Evolutionary conservation across 1,140 invertebrate genomes (phyloP).

Genomic region (Formica selysi): DNA sequence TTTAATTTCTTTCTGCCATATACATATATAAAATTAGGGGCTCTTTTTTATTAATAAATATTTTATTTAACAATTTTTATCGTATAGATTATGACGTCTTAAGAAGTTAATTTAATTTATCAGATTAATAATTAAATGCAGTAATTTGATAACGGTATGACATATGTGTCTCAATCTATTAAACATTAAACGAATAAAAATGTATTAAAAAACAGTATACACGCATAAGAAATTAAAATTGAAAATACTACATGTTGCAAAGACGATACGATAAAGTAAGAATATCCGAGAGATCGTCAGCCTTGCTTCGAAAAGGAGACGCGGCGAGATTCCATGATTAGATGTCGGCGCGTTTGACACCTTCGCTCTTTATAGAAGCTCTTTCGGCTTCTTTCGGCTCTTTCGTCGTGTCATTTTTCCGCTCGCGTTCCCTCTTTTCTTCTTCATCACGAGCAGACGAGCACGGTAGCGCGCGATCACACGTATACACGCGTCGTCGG

Average conservation of each 20-base stretch:
- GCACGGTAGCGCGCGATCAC: constrained; percentile 56
- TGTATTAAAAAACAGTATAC: not conserved
- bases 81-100: no score
- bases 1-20: not conserved
- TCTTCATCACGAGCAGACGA: constrained; percentile 46
- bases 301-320: not conserved
- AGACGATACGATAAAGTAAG: not conserved
- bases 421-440: constrained; percentile 60
- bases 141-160: no score
- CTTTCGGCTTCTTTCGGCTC: constrained; percentile 66
- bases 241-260: not conserved
- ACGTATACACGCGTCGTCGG: constrained; percentile 11
- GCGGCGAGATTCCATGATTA: constrained; percentile 70
- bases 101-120: no score
- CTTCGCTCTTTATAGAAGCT: constrained; percentile 67
- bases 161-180: not conserved
- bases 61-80: no score
- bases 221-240: not conserved
- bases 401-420: constrained; percentile 49
- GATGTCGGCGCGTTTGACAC: constrained; percentile 81
- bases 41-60: no score
- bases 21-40: no score
- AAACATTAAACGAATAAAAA: not conserved
- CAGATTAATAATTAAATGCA: no score
- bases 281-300: not conserved